Base-by-base conservation (phyloP, 1,140 invertebrate species). In the Sitophilus oryzae region DNA sequence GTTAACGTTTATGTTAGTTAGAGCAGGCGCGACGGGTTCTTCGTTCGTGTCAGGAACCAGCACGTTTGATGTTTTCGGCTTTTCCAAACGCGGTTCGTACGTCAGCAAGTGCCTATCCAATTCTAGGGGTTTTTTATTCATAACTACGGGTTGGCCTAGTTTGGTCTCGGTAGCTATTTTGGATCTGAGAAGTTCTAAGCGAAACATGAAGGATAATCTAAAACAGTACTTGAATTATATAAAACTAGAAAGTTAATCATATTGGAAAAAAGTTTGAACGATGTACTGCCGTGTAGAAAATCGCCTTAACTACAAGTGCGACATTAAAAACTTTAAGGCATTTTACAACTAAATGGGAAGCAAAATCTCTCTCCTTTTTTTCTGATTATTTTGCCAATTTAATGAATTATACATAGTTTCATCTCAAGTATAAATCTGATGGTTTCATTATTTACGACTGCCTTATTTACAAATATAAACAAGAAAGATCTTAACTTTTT, bases 121-220 rank as follows among this genome's bases (percentile, higher is more conserved):
- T 36, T 58, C 20, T 30, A 79, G 58, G 0, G 65, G 62, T 16
- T 57, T 50, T 19, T 56, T 55, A 35, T 8, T 3, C 0, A 40
- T 2, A 2, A 45, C 30, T 25, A 50, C 14, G 3, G 50, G 9
- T 14, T 35, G 11, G 2, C 30, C 19, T 9, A 62, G 35, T n/a
- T 22, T 35, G 18, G 52, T 56, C 21, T 52, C 61, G 8, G 42
- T 34, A 1, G 71, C 72, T 41, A 93, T 84, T 64, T 70, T 66
- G 5, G 62, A 49, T 36, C 91, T 75, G 5, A 97, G 76, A 66
- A 93, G 84, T 64, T 96, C 86, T 0, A 90, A 85, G 10, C 89
- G 67, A 10, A 96, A 75, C 2, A 97, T 72, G 62, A 83, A 82
- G 52, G 83, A 82, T 5, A 94, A 64, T 15, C 79, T 55, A 35